phyloP scores from a whole-genome alignment of 2,113 vertebrate species.

The Brienomyrus brachyistius region DNA sequence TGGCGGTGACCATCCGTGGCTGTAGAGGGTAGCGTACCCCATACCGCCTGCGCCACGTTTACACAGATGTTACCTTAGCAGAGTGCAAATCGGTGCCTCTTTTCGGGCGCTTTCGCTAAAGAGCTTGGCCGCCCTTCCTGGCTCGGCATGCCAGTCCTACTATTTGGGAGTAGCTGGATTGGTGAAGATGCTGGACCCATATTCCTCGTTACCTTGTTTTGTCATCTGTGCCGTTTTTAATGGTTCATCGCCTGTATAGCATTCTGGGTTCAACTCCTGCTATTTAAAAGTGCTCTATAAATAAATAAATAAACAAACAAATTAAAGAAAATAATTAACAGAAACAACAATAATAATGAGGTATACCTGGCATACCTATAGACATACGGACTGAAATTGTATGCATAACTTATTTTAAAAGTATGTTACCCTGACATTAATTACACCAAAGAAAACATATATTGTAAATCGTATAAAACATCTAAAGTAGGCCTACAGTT shows the following conservation, averaged over 20 bases:
- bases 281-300: too few species aligned
- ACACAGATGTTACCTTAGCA: background rate
- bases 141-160: background rate
- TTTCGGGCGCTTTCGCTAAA: background rate
- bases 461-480: background rate
- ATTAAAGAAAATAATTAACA: background rate
- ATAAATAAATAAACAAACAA: too few species aligned
- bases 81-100: background rate
- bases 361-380: background rate
- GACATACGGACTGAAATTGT: background rate
- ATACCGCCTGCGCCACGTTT: background rate
- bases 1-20: background rate
- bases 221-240: too few species aligned
- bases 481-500: background rate
- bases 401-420: background rate
- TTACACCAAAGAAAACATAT: background rate
- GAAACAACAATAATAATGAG: background rate
- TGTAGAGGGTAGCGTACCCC: background rate
- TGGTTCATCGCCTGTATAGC: too few species aligned
- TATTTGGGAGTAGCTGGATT: background rate
- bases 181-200: background rate
- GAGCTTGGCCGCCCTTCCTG: background rate
- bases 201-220: too few species aligned
- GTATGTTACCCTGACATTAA: background rate
- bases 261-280: too few species aligned